A percentile compares a stretch with the other conserved stretches of the same genome.
phyloP scores from a whole-genome alignment of 1,140 invertebrate genomes.

The Sweltsa coloradensis region DNA sequence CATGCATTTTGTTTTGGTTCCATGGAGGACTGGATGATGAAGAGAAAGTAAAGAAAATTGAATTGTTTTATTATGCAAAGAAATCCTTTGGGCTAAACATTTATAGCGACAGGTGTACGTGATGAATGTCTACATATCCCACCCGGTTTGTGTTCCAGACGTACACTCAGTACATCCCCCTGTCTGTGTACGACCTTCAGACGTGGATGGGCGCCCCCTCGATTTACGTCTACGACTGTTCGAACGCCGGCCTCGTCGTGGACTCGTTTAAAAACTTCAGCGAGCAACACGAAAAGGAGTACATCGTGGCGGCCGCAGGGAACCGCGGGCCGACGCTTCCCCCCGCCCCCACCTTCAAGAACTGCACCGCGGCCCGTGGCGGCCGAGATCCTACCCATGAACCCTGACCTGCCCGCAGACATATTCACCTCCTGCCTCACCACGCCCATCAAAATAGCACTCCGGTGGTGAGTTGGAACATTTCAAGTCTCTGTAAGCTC shows the following conservation, averaged over 20 bases:
- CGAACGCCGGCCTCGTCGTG: constrained; percentile 93
- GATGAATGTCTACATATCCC: too few relatives aligned
- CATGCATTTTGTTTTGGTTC: too few relatives aligned
- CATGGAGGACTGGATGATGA: too few relatives aligned
- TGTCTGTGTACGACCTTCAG: constrained; percentile 96
- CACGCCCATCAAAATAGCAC: constrained; percentile 93
- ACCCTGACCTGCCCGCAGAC: constrained; percentile 96
- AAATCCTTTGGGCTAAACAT: too few relatives aligned
- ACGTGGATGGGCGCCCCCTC: constrained; percentile 98
- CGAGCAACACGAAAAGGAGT: constrained; percentile 79
- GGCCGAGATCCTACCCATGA: constrained; percentile 90
- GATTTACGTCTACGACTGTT: constrained; percentile 99
- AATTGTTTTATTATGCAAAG: too few relatives aligned
- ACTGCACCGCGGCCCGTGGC: constrained; percentile 93
- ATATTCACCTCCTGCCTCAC: constrained; percentile 96
- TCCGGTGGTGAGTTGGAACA: constrained; percentile 64
- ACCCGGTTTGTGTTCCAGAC: too few relatives aligned
- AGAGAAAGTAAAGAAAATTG: too few relatives aligned
- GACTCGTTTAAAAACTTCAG: constrained; percentile 88
- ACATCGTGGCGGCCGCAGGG: constrained; percentile 41
- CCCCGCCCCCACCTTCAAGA: constrained; percentile 51
- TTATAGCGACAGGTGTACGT: too few relatives aligned
- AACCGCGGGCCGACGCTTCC: constrained; percentile 3
- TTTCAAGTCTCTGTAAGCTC: too few relatives aligned
- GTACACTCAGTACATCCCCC: constrained; percentile 97